Base-by-base conservation (phyloP, 2,113 vertebrate species). In the Grammatotria lemairii region DNA sequence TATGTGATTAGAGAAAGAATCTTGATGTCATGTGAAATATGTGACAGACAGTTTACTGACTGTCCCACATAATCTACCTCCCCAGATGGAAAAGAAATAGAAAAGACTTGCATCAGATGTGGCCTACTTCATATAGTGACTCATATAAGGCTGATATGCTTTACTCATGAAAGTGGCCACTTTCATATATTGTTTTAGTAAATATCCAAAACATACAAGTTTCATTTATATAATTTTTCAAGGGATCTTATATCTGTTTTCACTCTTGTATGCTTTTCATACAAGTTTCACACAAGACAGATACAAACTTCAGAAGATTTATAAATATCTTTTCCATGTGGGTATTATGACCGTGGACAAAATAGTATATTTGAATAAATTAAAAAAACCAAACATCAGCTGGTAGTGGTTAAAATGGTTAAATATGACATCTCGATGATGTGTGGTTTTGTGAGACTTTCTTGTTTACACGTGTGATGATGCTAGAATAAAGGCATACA, bases 131-230 rank as follows among this genome's bases (percentile, higher is more conserved):
- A 57, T 57, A 28, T 57, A 57, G 7, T 57, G 54, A 57, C 1
- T 57, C 54, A 57, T 57, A 14, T 2, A 2, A 57, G 21, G 21
- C 54, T 57, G 0, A 57, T 57, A 57, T 57, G 54, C 1, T 57
- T 57, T 1, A 57, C 51, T 53, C 51, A 11, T 53, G 51, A 53
- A 53, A 4, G 9, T 53, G 51, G 19, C 51, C 3, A 0, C 51
- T 53, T 53, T 53, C 51, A 21, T 21, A 53, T 53, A 53, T 11
- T 11, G 51, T 53, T 53, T 53, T 53, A 53, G 1, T 11, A 53
- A 53, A 0, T 0, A 21, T 53, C 51, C 51, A 26, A 0, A 55
- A 55, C 0, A 13, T 13, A 13, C 2, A 55, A 57, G 12, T 57
- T 57, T 57, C 7, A 57, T 57, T 55, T 57, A 57, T 57, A 57